These are phyloP conservation scores for Tenthredo scrophulariae DNA, from an alignment of 2,888 invertebrate species.

Conservation along the genomic window DNA sequence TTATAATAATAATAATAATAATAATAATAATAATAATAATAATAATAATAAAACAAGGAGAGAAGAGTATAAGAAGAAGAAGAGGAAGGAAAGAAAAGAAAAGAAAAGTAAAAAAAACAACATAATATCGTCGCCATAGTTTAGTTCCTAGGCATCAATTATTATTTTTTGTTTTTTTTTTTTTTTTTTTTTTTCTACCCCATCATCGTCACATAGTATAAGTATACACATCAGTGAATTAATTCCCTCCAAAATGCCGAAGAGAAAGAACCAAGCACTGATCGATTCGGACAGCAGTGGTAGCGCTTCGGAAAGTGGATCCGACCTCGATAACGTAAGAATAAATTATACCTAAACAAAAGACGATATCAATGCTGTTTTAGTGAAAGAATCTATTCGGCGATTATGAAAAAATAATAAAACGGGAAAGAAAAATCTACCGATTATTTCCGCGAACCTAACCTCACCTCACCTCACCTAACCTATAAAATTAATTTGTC, in stretches of 20 bases:
- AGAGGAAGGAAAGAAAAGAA: neutral
- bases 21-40: neutral
- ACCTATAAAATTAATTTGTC: neutral
- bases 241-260: constrained; percentile 83
- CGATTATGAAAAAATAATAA: too few relatives aligned
- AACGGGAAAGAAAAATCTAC: neutral
- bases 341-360: constrained; percentile 58
- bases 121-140: neutral
- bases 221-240: neutral
- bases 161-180: neutral
- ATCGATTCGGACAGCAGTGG: constrained; percentile 90
- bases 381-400: neutral
- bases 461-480: constrained; percentile 6
- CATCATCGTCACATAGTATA: neutral
- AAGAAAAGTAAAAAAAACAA: neutral
- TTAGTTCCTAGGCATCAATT: neutral
- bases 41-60: neutral
- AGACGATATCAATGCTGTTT: neutral
- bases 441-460: neutral
- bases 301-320: constrained; percentile 85
- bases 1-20: neutral
- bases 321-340: constrained; percentile 92
- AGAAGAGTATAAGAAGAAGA: neutral
- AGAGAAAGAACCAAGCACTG: constrained; percentile 90
- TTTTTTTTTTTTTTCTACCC: neutral